Evolutionary conservation across 2,888 invertebrate genomes (phyloP).

Genomic region (Ptilodon capucinus): DNA sequence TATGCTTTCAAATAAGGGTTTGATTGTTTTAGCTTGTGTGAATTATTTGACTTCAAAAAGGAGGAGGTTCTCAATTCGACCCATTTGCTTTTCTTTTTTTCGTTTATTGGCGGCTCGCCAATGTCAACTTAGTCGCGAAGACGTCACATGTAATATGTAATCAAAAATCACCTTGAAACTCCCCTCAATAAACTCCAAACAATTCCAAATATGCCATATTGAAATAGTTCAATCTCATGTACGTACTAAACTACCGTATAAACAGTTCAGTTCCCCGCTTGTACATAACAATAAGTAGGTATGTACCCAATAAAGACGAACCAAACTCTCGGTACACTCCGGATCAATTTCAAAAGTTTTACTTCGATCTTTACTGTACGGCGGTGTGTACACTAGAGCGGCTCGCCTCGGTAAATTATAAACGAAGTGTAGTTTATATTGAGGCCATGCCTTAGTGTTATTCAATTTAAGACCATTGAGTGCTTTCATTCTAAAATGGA

Average conservation of each 20-base stretch:
- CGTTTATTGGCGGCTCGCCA: too few species aligned
- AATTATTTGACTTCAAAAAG: neutral
- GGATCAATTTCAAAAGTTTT: constrained; percentile 72
- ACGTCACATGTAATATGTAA: too few species aligned
- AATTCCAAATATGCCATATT: neutral
- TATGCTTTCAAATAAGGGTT: neutral
- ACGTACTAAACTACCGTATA: neutral
- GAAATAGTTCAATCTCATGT: neutral
- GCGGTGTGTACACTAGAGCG: constrained; percentile 33
- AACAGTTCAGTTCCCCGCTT: constrained; percentile 12
- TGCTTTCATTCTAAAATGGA: neutral
- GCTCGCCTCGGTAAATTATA: neutral
- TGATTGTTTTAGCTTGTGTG: neutral
- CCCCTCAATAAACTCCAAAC: neutral
- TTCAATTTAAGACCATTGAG: neutral
- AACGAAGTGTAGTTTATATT: neutral
- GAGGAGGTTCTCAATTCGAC: too few species aligned
- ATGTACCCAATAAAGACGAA: constrained; percentile 41
- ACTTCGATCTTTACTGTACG: constrained; percentile 57
- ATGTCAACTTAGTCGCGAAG: too few species aligned
- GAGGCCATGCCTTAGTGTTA: neutral
- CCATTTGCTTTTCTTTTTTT: too few species aligned
- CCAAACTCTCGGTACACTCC: constrained; percentile 52
- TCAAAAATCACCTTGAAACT: neutral
- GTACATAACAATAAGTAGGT: constrained; percentile 32